These are phyloP conservation scores for Argyra leucocephala DNA, from an alignment of 2,888 invertebrate genomes.

Conservation along the genomic window DNA sequence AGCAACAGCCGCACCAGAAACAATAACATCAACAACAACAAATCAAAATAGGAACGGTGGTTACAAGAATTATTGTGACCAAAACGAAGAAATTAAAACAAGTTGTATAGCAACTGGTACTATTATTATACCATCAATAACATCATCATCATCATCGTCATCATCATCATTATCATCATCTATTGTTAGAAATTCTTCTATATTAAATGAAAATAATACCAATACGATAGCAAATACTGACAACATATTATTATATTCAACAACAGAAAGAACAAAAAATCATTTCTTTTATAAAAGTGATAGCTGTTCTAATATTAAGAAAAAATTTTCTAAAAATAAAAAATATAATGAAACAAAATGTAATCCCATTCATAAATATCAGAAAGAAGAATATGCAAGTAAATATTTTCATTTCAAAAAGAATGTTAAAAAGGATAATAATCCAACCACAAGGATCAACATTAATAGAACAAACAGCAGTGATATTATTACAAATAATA, in stretches of 20 bases:
- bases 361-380: not conserved
- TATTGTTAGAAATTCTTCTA: not conserved
- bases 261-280: not conserved
- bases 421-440: constrained; percentile 8
- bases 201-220: not conserved
- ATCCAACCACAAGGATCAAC: not conserved
- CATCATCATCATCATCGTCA: too few relatives aligned
- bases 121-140: not conserved
- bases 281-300: not conserved
- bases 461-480: not conserved
- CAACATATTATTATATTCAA: not conserved
- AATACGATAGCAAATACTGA: not conserved
- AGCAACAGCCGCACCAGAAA: too few relatives aligned
- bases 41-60: not conserved
- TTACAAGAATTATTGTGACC: not conserved
- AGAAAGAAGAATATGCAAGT: not conserved
- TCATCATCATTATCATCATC: not conserved
- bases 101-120: not conserved
- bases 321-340: constrained; percentile 9
- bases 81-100: not conserved
- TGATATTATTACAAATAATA: not conserved
- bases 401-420: constrained; percentile 1
- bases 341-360: constrained; percentile 8
- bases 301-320: not conserved
- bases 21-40: too few relatives aligned